Evolutionary conservation across 1,140 invertebrate species (phyloP), one percentile per base, ranked within the genome.

Genomic region (Yoshiicerus persimilis): DNA sequence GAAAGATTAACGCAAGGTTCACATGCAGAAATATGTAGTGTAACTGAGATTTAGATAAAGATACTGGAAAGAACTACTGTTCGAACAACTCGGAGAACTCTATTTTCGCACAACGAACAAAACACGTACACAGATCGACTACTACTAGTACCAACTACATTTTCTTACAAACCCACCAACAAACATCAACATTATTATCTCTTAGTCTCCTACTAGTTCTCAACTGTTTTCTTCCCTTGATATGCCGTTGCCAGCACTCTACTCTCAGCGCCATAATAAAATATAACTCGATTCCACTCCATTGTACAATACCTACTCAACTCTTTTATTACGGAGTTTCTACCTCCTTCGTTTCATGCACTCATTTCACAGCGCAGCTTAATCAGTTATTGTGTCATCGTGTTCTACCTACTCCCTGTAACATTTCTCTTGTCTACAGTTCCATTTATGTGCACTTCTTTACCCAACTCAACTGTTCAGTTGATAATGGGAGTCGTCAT

Each of bases 401-500:
- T 70, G 16, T 30, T 20, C 32, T 5, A 8, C 32, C 5, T n/a
- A 36, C 13, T 80, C 32, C 32, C 27, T 32, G 32, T 80, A 80
- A 34, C 30, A 80, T 80, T 80, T 80, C 75, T 32, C 75, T 77
- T 16, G 1, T 5, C 25, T n/a, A 64, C 62, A 64, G 4, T 2
- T 41, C 9, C 39, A 41, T 56, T n/a, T n/a, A 56, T 56, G 47
- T n/a, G 47, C 20, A 56, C 38, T 39, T 13, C 38, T 56, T 1
- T 47, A 20, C 41, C 4, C 11, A 47, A 5, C 64, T 66, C 64
- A 25, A 66, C 64, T 27, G 27, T 66, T 25, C 23, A 80, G 70
- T 75, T 75, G 70, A 75, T 80, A 80, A 80, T 80, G 75, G 75
- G 75, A 80, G 75, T 80, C 75, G 75, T 80, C 75, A 80, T 80